Evolutionary conservation across 2,888 invertebrate species (phyloP).

Genomic region (Lampropteryx suffumata): DNA sequence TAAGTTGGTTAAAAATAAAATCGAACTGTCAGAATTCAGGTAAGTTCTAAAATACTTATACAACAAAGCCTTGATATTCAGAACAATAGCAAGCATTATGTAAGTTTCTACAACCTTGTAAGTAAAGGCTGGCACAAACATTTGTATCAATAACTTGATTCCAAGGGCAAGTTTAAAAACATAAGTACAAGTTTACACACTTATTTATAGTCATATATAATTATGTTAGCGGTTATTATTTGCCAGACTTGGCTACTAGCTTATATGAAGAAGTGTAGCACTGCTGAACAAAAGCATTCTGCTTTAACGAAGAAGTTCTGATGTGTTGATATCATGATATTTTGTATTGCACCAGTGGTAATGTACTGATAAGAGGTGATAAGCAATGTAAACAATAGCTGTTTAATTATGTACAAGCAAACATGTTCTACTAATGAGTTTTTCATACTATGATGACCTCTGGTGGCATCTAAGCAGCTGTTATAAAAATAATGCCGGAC

Average conservation of each 20-base stretch:
- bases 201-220: no score
- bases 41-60: neutral
- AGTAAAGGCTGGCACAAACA: neutral
- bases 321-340: no score
- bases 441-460: neutral
- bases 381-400: conserved; percentile 13
- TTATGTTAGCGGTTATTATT: no score
- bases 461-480: no score
- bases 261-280: no score
- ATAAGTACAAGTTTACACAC: neutral
- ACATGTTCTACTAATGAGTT: neutral
- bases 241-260: no score
- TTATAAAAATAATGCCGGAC: no score
- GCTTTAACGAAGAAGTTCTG: no score
- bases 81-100: conserved; percentile 3
- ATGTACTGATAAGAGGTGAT: conserved; percentile 14
- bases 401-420: neutral
- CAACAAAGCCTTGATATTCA: conserved; percentile 2
- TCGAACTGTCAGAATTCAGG: no score
- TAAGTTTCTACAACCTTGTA: conserved; percentile 20
- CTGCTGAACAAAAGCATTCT: no score
- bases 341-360: conserved; percentile 2
- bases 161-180: conserved; percentile 6
- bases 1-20: no score
- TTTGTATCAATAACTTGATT: conserved; percentile 10